phyloP scores from a whole-genome alignment of 2,797 vertebrate genomes.

The Harpagifer antarcticus region DNA sequence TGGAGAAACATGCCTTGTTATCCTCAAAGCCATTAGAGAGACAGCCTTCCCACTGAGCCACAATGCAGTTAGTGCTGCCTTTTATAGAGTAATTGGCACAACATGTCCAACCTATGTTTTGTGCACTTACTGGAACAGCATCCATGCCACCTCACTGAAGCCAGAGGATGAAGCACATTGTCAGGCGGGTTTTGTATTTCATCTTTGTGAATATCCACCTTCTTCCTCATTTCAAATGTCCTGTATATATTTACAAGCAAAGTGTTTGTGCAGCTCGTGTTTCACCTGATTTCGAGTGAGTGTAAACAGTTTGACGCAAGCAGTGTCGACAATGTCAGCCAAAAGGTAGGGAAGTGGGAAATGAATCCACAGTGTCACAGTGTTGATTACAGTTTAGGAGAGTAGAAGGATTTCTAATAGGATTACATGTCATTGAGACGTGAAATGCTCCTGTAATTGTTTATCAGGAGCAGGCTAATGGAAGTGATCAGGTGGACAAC shows the following conservation, averaged over 20 bases:
- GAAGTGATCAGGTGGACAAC: slow-evolving; percentile 59
- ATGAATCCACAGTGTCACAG: slow-evolving; percentile 54
- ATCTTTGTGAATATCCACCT: background rate
- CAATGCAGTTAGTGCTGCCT: slow-evolving; percentile 29
- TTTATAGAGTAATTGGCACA: slow-evolving; percentile 21
- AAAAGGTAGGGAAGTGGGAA: slow-evolving; percentile 44
- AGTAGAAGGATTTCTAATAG: slow-evolving; percentile 65
- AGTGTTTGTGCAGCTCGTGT: slow-evolving; percentile 17
- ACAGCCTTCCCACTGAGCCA: slow-evolving; percentile 21
- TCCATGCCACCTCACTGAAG: slow-evolving; percentile 7
- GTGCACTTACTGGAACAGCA: background rate
- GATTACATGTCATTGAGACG: slow-evolving; percentile 79
- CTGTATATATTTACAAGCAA: slow-evolving; percentile 9
- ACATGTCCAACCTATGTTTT: slow-evolving; percentile 28
- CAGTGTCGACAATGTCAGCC: slow-evolving; percentile 45
- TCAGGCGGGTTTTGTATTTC: slow-evolving; percentile 5
- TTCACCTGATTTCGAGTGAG: slow-evolving; percentile 22
- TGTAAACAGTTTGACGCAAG: slow-evolving; percentile 35
- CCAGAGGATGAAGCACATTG: background rate
- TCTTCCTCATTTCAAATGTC: background rate
- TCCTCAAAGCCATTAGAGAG: slow-evolving; percentile 57
- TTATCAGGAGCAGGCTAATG: slow-evolving; percentile 69
- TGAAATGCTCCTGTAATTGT: slow-evolving; percentile 75
- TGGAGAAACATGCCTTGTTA: slow-evolving; percentile 61
- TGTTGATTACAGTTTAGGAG: slow-evolving; percentile 67